Evolutionary conservation across 53 echinoderm and acorn worm genomes (phyloP), one percentile per base, ranked within the genome.

Genomic region (Zoroaster sp.): DNA sequence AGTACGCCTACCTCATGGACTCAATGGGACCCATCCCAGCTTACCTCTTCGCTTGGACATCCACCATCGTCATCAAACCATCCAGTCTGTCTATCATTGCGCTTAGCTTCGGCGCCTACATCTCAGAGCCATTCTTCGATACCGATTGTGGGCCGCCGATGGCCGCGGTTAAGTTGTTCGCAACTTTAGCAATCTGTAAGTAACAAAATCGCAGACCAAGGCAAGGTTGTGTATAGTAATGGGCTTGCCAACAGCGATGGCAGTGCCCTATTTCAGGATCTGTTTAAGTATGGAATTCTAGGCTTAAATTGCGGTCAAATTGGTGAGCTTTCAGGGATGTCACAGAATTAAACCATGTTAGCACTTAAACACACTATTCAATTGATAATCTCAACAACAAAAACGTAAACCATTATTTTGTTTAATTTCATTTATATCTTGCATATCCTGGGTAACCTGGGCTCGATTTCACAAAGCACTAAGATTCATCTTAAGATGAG

Each of bases 21-120:
- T 66, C 91, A 11, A 66, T 93, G 43, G 95, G 95, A 15, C 95
- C 95, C 1, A 59, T 95, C 32, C 95, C 95, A 21, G 95, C 95
- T 1, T 95, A 91, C 65, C 73, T 95, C 51, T 95, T 95, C 70
- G 88, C 95, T 13, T 95, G 95, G 95, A 95, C 95, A 69, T 95
- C 93, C 87, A 95, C 89, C 41, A 43, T 93, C 8, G 75, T 95
- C 72, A 88, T 93, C 80, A 95, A 95, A 75, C 93, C 95, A 1
- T 91, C 95, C 31, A 89, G 87, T 36, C 91, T 95, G 41, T 91
- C 95, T 69, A 91, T 93, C 39, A 94, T 95, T 2, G 91, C 95
- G n/a, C 95, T 95, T 67, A 93, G 94, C 75, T 94, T 94, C 37
- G 95, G 95, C 0, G 93, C 95, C 10, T 95, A 30, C 28, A 28